Evolutionary conservation across 2,888 invertebrate genomes (phyloP).

Genomic region (Odontocolon sp.): DNA sequence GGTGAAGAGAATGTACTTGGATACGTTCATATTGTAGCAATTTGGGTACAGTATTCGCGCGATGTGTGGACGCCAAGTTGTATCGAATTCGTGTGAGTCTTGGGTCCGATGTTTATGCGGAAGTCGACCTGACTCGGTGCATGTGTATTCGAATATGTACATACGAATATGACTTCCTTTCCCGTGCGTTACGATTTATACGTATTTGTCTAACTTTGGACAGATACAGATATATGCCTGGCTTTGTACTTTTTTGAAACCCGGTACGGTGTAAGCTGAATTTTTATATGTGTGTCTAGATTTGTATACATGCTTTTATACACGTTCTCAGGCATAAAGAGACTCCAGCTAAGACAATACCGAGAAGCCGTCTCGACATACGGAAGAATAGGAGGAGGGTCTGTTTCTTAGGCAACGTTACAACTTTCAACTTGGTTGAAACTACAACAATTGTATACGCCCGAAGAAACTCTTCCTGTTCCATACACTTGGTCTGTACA

Average conservation of each 20-base stretch:
- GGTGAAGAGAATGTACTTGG: background rate
- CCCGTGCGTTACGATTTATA: no score
- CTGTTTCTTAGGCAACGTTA: background rate
- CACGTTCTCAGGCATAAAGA: background rate
- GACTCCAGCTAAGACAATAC: background rate
- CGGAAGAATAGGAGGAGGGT: background rate
- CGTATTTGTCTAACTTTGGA: no score
- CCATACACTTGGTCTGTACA: background rate
- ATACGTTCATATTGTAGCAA: background rate
- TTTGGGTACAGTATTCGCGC: background rate
- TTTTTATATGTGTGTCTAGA: background rate
- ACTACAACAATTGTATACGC: background rate
- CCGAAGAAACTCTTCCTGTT: background rate
- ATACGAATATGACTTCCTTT: no score
- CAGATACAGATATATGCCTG: background rate
- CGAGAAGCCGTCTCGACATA: background rate
- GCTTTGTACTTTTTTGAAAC: no score
- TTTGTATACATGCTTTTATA: background rate
- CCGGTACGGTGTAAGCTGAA: no score
- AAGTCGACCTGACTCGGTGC: no score
- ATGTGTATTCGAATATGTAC: no score
- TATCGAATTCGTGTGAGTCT: no score
- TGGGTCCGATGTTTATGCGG: background rate
- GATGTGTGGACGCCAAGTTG: no score
- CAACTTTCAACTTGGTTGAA: background rate